phyloP scores from a whole-genome alignment of 1,140 invertebrate genomes.

The Euura saliciscinereae region DNA sequence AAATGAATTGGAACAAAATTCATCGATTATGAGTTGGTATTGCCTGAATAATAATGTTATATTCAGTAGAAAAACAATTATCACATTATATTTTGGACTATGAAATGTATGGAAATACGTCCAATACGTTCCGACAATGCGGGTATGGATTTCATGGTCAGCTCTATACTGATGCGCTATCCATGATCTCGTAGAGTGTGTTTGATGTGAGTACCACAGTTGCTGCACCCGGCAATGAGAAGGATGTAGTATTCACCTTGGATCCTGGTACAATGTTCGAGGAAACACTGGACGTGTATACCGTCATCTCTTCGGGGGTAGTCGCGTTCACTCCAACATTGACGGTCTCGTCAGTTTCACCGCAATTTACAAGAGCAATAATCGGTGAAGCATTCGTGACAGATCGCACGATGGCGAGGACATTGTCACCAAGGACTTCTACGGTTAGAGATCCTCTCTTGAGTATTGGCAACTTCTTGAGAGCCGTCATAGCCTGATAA shows the following conservation, averaged over 20 bases:
- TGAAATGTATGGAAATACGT: too few relatives aligned
- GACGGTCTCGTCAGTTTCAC: slow-evolving; percentile 10
- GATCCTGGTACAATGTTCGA: background rate
- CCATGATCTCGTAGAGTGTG: background rate
- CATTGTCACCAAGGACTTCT: slow-evolving; percentile 42
- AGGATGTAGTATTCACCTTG: background rate
- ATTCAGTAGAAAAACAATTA: too few relatives aligned
- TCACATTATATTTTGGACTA: too few relatives aligned
- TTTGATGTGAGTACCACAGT: background rate
- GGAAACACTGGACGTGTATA: background rate
- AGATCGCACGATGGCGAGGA: slow-evolving; percentile 44
- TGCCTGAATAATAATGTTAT: too few relatives aligned
- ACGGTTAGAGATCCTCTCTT: slow-evolving; percentile 46
- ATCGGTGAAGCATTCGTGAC: background rate
- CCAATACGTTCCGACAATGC: too few relatives aligned
- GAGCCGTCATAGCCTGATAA: slow-evolving; percentile 54
- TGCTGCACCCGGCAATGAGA: background rate
- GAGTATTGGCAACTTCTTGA: slow-evolving; percentile 54
- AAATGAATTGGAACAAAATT: too few relatives aligned
- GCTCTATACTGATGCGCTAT: background rate
- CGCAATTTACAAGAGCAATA: slow-evolving; percentile 39
- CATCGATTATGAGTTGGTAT: too few relatives aligned
- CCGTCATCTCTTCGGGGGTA: background rate
- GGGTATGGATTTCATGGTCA: too few relatives aligned
- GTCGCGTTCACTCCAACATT: slow-evolving; percentile 21